phyloP scores from a whole-genome alignment of 1,140 invertebrate species.

The Drosophila bifasciata region DNA sequence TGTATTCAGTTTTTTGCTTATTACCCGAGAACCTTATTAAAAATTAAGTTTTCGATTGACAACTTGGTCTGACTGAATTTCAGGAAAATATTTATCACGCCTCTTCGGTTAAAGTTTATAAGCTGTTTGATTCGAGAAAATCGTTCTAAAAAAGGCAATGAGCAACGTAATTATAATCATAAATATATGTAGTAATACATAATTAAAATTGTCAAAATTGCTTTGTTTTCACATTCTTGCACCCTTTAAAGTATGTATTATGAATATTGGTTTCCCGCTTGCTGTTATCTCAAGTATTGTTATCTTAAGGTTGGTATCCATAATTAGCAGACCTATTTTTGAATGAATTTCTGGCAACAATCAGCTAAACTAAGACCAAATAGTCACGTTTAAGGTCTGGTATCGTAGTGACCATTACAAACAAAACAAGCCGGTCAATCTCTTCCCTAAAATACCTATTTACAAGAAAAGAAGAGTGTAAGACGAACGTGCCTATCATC shows the following conservation, averaged over 20 bases:
- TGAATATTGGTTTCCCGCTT: neutral
- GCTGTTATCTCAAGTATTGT: too few relatives aligned
- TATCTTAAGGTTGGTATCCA: neutral
- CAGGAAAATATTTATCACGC: slow-evolving; percentile 94
- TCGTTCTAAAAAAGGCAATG: slow-evolving; percentile 86
- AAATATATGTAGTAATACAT: too few relatives aligned
- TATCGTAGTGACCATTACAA: slow-evolving; percentile 6
- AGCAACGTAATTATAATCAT: slow-evolving; percentile 76
- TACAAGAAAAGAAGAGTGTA: slow-evolving; percentile 26
- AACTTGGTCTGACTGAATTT: slow-evolving; percentile 89
- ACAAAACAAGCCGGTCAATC: neutral
- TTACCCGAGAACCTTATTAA: slow-evolving; percentile 41
- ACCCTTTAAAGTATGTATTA: too few relatives aligned
- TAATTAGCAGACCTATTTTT: slow-evolving; percentile 23
- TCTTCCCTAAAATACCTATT: slow-evolving; percentile 10
- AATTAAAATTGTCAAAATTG: too few relatives aligned
- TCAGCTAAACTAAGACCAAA: neutral
- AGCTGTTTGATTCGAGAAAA: slow-evolving; percentile 92
- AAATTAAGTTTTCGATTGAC: slow-evolving; percentile 92
- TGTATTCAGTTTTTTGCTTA: too few relatives aligned
- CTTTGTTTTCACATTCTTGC: too few relatives aligned
- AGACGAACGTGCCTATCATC: slow-evolving; percentile 31
- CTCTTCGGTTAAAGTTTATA: slow-evolving; percentile 87
- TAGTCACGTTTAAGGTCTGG: slow-evolving; percentile 21
- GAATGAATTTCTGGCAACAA: slow-evolving; percentile 17